phyloP scores from a whole-genome alignment of 2,797 vertebrate species.

The Crypturellus tataupa region DNA sequence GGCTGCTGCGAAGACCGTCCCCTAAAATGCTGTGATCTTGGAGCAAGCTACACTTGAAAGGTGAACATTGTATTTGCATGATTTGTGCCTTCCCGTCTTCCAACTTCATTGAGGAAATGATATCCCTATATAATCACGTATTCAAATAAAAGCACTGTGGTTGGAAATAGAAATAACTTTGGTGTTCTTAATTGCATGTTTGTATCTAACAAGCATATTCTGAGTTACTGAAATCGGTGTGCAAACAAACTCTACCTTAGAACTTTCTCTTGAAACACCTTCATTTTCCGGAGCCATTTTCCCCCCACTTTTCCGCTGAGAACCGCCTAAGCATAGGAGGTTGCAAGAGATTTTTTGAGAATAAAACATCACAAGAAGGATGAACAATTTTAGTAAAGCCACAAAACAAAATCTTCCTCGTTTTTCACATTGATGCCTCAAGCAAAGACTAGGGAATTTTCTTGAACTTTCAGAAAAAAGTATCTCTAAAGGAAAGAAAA shows the following conservation, averaged over 20 bases:
- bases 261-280: background rate
- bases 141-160: slow-evolving; percentile 60
- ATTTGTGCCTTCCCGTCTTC: slow-evolving; percentile 1
- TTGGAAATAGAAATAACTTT: slow-evolving; percentile 33
- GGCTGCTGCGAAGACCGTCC: background rate
- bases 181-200: slow-evolving; percentile 42
- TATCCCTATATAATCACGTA: slow-evolving; percentile 12
- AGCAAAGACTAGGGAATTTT: slow-evolving; percentile 53
- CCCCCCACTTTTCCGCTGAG: background rate
- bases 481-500: slow-evolving; percentile 33
- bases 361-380: slow-evolving; percentile 50
- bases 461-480: slow-evolving; percentile 40
- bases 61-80: background rate
- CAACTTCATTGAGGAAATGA: slow-evolving; percentile 47
- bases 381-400: slow-evolving; percentile 27
- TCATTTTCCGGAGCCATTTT: background rate
- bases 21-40: background rate
- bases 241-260: slow-evolving; percentile 32
- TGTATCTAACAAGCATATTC: slow-evolving; percentile 52
- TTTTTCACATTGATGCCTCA: slow-evolving; percentile 27
- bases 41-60: background rate
- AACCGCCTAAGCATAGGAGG: background rate
- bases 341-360: background rate
- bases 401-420: background rate
- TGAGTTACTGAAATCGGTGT: background rate